Percentiles rank a stretch among this genome's conserved stretches.
Evolutionary conservation across 2,113 vertebrate genomes (phyloP).

Genomic region (Macrotus californicus): DNA sequence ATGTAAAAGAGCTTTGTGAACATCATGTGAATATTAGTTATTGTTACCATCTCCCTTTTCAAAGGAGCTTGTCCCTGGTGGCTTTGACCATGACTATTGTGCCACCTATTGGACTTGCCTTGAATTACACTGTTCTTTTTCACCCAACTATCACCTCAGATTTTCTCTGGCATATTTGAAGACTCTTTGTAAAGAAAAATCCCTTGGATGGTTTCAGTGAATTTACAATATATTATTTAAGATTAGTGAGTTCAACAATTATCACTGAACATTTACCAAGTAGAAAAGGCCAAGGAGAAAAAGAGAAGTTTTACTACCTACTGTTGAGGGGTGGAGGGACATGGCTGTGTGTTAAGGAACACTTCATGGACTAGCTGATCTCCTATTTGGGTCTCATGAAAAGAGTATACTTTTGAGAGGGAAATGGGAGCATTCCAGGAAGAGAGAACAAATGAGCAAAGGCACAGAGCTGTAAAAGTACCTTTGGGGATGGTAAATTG

Average conservation of each 20-base stretch:
- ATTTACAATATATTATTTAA: constrained; percentile 7
- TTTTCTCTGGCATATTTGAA: background rate
- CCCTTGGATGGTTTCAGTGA: background rate
- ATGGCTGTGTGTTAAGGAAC: background rate
- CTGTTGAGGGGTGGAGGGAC: background rate
- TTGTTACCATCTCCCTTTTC: background rate
- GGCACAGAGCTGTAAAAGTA: constrained; percentile 3
- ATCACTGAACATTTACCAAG: background rate
- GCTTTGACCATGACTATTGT: background rate
- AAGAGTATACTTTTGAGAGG: background rate
- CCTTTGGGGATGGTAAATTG: background rate
- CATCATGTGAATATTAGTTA: background rate
- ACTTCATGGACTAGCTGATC: background rate
- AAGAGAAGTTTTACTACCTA: background rate
- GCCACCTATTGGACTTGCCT: constrained; percentile 41
- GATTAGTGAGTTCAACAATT: background rate
- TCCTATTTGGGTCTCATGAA: background rate
- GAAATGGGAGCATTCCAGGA: background rate
- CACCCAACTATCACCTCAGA: background rate
- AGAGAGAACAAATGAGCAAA: background rate
- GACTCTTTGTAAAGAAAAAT: background rate
- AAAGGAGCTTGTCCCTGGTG: background rate
- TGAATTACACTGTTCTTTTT: constrained; percentile 26
- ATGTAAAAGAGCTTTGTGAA: background rate
- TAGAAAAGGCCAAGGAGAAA: background rate